A percentile compares a stretch with the other conserved stretches of the same genome.
Conservation (phyloP, 1,140 invertebrate species). For the Helicoverpa zea region DNA sequence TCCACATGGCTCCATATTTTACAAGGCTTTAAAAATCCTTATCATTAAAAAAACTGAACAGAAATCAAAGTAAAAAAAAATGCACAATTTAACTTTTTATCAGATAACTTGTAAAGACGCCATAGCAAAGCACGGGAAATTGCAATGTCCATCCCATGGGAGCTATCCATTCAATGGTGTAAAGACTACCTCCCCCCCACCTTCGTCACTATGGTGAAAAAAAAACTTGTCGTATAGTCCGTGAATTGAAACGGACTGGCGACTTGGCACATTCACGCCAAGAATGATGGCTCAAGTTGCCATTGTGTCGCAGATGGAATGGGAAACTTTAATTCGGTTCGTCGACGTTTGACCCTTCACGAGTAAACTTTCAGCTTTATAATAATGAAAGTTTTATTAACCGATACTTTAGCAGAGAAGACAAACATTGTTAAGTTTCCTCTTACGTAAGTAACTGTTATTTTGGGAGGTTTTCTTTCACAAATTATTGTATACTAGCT, state of each 20-base stretch:
- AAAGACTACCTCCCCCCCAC: neutral
- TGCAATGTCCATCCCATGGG: slow-evolving; percentile 16
- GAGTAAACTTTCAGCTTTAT: neutral
- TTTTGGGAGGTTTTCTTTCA: no score
- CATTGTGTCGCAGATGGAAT: slow-evolving; percentile 9
- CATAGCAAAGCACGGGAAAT: slow-evolving; percentile 11
- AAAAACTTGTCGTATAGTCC: neutral
- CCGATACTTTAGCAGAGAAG: neutral
- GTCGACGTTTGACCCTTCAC: slow-evolving; percentile 1
- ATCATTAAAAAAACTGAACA: neutral
- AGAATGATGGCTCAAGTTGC: slow-evolving; percentile 13
- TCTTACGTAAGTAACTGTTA: no score
- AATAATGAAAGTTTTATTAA: neutral
- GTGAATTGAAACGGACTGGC: slow-evolving; percentile 12
- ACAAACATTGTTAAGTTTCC: neutral
- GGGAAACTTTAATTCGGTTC: slow-evolving; percentile 18
- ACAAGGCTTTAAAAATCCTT: no score
- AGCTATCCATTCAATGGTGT: slow-evolving; percentile 28
- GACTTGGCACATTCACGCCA: slow-evolving; percentile 5
- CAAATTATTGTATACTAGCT: no score
- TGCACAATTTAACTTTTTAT: neutral
- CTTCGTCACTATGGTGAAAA: neutral
- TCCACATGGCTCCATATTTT: no score
- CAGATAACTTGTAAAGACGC: slow-evolving; percentile 17
- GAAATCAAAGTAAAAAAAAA: neutral